Evolutionary conservation across 2,797 vertebrate genomes (phyloP), one percentile per base, ranked within the genome.

Genomic region (Chrosomus eos): DNA sequence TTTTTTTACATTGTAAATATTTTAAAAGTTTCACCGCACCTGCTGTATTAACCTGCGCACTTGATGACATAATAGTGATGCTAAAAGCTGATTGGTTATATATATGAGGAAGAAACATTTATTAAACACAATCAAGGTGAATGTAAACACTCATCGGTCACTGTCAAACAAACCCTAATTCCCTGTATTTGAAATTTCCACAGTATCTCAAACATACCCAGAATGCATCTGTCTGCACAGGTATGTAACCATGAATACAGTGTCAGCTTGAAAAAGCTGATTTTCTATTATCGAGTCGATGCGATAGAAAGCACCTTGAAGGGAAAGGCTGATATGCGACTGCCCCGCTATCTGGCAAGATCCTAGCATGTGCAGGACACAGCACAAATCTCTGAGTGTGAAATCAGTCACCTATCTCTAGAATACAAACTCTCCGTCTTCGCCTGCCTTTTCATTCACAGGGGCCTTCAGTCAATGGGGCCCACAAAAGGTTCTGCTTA

Each of bases 401-500:
- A 89, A 90, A 89, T 90, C 89, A 86, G 81, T 84, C 83, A 87
- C 85, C 83, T 83, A 90, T 90, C 89, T 89, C 85, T 58, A 75
- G 76, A 88, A 88, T 71, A 85, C 88, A 83, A 86, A 81, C 80
- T 67, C 78, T 76, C 68, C 26, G 33, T 84, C 71, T 87, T 87
- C 55, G 36, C 81, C 67, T 48, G 85, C 80, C 71, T 87, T 81
- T 84, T 86, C 85, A 87, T 89, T 85, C 88, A 84, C 81, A 72
- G 36, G 36, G 77, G 83, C 79, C 90, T 89, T 89, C 90, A 88
- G 89, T 93, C 92, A 92, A 88, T 89, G 89, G 87, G 89, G 88
- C 88, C 88, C 89, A 90, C 89, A 88, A 92, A 93, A 93, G 91
- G 88, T 90, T 93, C 83, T 89, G 88, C 88, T 86, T 88, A 90